A percentile compares a stretch with the other conserved stretches of the same genome.
Evolutionary conservation across 2,797 vertebrate species (phyloP).

Genomic region (Coccyzus lansbergi): DNA sequence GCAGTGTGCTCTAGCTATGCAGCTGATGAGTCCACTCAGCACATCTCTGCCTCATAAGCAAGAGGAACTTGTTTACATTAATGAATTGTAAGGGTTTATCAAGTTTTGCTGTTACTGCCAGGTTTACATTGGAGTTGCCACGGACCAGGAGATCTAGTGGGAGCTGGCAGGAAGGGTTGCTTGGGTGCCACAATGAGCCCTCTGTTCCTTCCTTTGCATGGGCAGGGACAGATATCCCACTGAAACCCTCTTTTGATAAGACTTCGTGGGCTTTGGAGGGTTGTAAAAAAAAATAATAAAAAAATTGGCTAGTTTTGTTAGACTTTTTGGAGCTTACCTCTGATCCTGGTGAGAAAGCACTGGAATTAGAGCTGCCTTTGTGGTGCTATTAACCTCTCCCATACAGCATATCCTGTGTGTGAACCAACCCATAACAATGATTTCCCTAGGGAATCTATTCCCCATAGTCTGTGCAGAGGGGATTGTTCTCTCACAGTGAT

Average conservation of each 20-base stretch:
- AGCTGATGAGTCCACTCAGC: background rate
- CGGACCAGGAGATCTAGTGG: conserved; percentile 1
- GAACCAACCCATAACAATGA: background rate
- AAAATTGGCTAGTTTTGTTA: background rate
- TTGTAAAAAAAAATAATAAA: too few species aligned
- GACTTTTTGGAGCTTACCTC: background rate
- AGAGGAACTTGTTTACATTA: background rate
- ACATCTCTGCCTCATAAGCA: background rate
- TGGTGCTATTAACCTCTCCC: accelerated
- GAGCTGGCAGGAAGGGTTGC: background rate
- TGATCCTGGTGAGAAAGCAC: background rate
- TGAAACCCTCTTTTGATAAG: background rate
- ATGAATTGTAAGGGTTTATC: background rate
- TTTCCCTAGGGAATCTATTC: background rate
- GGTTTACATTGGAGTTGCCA: background rate
- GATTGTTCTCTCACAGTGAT: accelerated
- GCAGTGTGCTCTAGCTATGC: accelerated
- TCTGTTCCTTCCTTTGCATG: background rate
- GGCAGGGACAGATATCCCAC: background rate
- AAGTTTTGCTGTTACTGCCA: background rate
- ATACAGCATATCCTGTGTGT: background rate
- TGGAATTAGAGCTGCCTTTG: background rate
- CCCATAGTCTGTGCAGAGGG: accelerated
- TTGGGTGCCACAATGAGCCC: accelerated
- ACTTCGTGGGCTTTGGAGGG: background rate